These are phyloP conservation scores for Cremastinae sp. DNA, from an alignment of 2,888 invertebrate genomes.

Conservation along the genomic window DNA sequence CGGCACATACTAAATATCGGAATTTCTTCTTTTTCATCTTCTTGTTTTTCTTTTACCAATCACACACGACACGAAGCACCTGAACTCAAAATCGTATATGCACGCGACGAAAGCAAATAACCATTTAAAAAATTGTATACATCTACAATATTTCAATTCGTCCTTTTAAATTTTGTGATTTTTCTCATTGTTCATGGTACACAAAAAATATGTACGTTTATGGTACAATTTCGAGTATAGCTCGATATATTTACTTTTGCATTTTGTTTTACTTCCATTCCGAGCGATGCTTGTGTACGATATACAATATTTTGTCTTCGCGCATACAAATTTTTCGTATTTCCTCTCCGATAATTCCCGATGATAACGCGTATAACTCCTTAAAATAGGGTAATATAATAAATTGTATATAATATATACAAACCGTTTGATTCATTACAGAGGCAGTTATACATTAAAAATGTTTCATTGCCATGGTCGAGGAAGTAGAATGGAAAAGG, in stretches of 20 bases:
- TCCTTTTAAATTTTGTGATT: slow-evolving; percentile 41
- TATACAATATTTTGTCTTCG: slow-evolving; percentile 23
- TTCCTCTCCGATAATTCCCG: slow-evolving; percentile 45
- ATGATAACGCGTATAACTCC: no score
- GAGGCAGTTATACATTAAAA: slow-evolving; percentile 65
- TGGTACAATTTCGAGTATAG: slow-evolving; percentile 62
- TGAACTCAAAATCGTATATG: slow-evolving; percentile 38
- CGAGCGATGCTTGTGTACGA: slow-evolving; percentile 7
- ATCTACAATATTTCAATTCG: slow-evolving; percentile 39
- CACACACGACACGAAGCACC: slow-evolving; percentile 49
- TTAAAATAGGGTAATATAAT: slow-evolving; percentile 66
- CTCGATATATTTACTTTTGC: slow-evolving; percentile 50
- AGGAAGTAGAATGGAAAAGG: slow-evolving; percentile 20
- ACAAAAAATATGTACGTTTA: slow-evolving; percentile 67
- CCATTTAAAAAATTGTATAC: slow-evolving; percentile 31
- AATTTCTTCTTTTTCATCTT: not conserved
- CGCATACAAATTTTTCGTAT: slow-evolving; percentile 4
- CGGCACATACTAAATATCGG: slow-evolving; percentile 31
- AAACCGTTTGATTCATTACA: slow-evolving; percentile 72
- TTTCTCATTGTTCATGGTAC: slow-evolving; percentile 60
- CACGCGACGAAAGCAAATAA: slow-evolving; percentile 49
- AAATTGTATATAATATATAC: slow-evolving; percentile 74
- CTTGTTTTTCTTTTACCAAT: slow-evolving; percentile 31
- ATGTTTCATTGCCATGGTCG: slow-evolving; percentile 62
- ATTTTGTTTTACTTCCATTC: slow-evolving; percentile 31